Percentiles rank a stretch among this genome's conserved stretches.
Conservation (phyloP, 2,113 vertebrate species). For the Mormyrus lacerda region DNA sequence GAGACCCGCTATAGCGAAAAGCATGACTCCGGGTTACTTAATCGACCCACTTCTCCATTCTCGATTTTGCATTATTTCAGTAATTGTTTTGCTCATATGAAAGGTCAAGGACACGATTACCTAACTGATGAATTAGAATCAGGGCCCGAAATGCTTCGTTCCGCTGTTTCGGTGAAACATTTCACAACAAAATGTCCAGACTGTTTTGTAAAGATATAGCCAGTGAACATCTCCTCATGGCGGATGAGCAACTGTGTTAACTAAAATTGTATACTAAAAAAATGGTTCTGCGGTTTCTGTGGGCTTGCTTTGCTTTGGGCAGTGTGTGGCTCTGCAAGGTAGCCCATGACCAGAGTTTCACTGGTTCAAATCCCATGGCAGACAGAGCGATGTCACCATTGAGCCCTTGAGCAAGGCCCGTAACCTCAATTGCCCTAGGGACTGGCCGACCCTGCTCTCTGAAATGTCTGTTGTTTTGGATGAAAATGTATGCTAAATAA, state of each 20-base stretch:
- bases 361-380: background rate
- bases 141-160: slow-evolving; percentile 18
- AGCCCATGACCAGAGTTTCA: background rate
- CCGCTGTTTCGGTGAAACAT: slow-evolving; percentile 29
- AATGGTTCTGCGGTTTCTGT: too few species aligned
- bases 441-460: background rate
- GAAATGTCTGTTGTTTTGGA: background rate
- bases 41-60: slow-evolving; percentile 36
- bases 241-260: background rate
- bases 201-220: slow-evolving; percentile 14
- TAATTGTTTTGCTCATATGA: slow-evolving; percentile 30
- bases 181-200: slow-evolving; percentile 29
- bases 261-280: background rate
- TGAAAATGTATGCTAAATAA: background rate
- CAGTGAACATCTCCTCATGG: background rate
- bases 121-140: slow-evolving; percentile 25
- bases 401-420: background rate
- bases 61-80: slow-evolving; percentile 3
- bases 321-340: background rate
- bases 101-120: slow-evolving; percentile 28
- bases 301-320: background rate
- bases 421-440: background rate
- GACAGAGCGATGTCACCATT: background rate
- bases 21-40: slow-evolving; percentile 31
- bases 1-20: background rate